Evolutionary conservation across 2,113 vertebrate species (phyloP).

Genomic region (Rallus limicola): DNA sequence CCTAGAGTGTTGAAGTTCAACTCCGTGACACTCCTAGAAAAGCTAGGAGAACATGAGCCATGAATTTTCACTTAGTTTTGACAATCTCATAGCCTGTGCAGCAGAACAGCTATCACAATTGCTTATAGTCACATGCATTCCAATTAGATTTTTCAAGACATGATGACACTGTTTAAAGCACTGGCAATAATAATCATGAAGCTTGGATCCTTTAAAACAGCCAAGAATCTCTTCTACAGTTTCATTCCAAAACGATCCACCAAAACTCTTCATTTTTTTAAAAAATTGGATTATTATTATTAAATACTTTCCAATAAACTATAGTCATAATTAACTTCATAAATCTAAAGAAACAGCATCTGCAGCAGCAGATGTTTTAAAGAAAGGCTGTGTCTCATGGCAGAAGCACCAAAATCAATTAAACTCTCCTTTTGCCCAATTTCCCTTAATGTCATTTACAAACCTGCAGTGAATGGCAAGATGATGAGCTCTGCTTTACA

Average conservation of each 20-base stretch:
- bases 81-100: not conserved
- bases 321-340: not conserved
- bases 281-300: not conserved
- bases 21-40: not conserved
- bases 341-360: not conserved
- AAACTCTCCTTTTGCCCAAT: not conserved
- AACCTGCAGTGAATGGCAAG: not conserved
- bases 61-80: not conserved
- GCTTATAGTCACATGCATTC: not conserved
- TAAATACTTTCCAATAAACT: not conserved
- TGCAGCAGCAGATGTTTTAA: not conserved
- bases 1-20: not conserved
- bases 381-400: not conserved
- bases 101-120: not conserved
- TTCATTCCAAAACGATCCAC: not conserved
- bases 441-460: not conserved
- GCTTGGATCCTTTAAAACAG: not conserved
- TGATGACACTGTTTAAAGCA: not conserved
- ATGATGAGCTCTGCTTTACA: not conserved
- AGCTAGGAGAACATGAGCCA: not conserved
- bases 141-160: not conserved
- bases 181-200: not conserved
- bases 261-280: not conserved
- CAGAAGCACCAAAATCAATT: not conserved
- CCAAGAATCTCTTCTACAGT: not conserved